Evolutionary conservation across 64 coral and sea anemone species (phyloP).

Genomic region (Actinia equina): DNA sequence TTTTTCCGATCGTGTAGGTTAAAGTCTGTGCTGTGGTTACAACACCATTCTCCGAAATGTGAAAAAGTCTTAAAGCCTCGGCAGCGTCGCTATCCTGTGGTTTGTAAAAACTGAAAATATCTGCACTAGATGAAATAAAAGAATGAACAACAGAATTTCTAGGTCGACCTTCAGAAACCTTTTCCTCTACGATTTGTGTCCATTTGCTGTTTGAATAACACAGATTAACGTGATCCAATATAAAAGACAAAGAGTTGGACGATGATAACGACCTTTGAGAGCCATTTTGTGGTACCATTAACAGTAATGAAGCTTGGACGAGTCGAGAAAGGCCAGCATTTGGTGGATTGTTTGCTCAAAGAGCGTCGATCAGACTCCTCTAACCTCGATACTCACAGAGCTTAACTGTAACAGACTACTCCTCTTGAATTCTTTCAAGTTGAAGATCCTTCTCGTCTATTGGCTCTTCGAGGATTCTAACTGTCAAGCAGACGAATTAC

Average conservation of each 20-base stretch:
- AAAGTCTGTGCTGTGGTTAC: slow-evolving; percentile 52
- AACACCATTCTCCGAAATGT: slow-evolving; percentile 55
- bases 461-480: slow-evolving; percentile 1
- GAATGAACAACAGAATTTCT: slow-evolving; percentile 4
- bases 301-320: not conserved
- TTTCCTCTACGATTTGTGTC: not conserved
- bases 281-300: slow-evolving; percentile 3
- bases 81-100: slow-evolving; percentile 24
- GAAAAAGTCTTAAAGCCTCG: slow-evolving; percentile 43
- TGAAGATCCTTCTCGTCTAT: not conserved
- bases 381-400: not conserved
- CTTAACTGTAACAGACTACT: slow-evolving; percentile 5
- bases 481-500: not conserved
- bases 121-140: slow-evolving; percentile 28
- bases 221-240: not conserved
- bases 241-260: not conserved
- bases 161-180: not conserved
- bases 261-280: not conserved
- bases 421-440: slow-evolving; percentile 1
- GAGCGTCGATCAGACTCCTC: not conserved
- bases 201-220: slow-evolving; percentile 10
- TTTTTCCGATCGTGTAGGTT: slow-evolving; percentile 54
- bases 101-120: slow-evolving; percentile 44
- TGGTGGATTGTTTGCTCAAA: not conserved
- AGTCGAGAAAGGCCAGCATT: not conserved